These are phyloP conservation scores for Ia io DNA, from an alignment of 2,113 vertebrate species.

Conservation along the genomic window DNA sequence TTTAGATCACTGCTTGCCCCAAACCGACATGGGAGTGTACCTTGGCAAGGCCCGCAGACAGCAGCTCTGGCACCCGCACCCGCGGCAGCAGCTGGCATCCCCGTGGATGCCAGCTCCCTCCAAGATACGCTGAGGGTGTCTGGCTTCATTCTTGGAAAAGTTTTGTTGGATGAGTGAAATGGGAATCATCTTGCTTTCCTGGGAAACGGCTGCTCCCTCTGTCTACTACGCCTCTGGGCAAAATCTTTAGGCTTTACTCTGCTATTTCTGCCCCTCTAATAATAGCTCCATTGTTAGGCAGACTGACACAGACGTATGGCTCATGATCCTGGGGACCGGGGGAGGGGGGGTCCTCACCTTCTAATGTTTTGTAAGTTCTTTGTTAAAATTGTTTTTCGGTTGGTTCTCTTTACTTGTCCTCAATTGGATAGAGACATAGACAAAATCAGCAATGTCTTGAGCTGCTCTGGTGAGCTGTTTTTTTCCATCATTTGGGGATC, in stretches of 20 bases:
- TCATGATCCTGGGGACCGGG: slow-evolving; percentile 63
- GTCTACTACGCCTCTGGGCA: background rate
- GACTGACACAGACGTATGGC: background rate
- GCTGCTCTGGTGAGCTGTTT: background rate
- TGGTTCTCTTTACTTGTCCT: background rate
- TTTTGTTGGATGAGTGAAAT: slow-evolving; percentile 25
- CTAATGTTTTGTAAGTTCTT: slow-evolving; percentile 57
- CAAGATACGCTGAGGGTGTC: background rate
- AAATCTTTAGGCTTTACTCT: slow-evolving; percentile 51
- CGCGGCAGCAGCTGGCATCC: background rate
- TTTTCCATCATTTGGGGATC: background rate
- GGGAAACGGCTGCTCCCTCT: slow-evolving; percentile 47
- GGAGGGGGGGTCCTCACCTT: slow-evolving; percentile 30
- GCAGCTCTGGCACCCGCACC: background rate
- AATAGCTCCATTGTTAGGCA: slow-evolving; percentile 41
- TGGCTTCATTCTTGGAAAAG: slow-evolving; percentile 37
- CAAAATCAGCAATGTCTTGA: background rate
- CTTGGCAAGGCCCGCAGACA: background rate
- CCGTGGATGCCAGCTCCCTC: background rate
- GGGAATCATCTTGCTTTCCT: background rate
- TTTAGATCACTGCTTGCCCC: background rate
- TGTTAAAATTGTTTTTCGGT: background rate
- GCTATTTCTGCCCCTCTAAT: slow-evolving; percentile 62
- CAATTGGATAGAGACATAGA: background rate
- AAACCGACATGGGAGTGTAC: fast-evolving